phyloP scores from a whole-genome alignment of 2,797 vertebrate species.

The Syndactyla subalaris region DNA sequence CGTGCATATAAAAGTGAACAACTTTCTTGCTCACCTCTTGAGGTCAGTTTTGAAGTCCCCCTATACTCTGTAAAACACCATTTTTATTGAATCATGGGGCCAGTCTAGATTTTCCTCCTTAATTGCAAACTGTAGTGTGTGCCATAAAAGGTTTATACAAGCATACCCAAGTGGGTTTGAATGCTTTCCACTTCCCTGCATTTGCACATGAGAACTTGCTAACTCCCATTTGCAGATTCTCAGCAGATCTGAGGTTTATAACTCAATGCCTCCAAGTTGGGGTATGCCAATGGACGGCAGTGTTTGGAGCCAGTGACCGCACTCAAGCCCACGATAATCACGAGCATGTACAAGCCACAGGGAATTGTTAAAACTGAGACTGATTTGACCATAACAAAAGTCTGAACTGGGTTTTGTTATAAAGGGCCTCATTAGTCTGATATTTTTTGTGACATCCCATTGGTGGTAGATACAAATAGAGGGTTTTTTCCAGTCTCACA shows the following conservation, averaged over 20 bases:
- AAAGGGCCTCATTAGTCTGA: constrained; percentile 57
- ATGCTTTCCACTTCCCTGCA: constrained; percentile 73
- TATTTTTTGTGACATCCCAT: constrained; percentile 32
- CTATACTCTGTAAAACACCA: constrained; percentile 9
- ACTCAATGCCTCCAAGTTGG: constrained; percentile 34
- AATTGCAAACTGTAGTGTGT: constrained; percentile 58
- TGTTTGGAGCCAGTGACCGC: constrained; percentile 50
- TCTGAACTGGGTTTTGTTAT: neutral
- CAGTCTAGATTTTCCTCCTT: constrained; percentile 55
- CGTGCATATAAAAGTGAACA: neutral
- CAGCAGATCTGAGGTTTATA: constrained; percentile 36
- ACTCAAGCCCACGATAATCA: neutral
- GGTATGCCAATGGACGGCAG: neutral
- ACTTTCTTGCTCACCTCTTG: neutral
- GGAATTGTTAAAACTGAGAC: constrained; percentile 35
- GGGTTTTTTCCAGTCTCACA: neutral
- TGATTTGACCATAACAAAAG: constrained; percentile 50
- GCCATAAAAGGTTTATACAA: constrained; percentile 69
- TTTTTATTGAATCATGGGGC: constrained; percentile 23
- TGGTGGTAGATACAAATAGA: constrained; percentile 4
- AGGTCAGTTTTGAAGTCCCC: constrained; percentile 8
- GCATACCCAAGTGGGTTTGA: constrained; percentile 66
- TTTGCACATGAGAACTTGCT: constrained; percentile 61
- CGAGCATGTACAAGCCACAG: neutral
- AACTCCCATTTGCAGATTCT: constrained; percentile 50